A percentile compares a stretch with the other conserved stretches of the same genome.
phyloP scores from a whole-genome alignment of 2,113 vertebrate genomes.

The Struthio camelus region DNA sequence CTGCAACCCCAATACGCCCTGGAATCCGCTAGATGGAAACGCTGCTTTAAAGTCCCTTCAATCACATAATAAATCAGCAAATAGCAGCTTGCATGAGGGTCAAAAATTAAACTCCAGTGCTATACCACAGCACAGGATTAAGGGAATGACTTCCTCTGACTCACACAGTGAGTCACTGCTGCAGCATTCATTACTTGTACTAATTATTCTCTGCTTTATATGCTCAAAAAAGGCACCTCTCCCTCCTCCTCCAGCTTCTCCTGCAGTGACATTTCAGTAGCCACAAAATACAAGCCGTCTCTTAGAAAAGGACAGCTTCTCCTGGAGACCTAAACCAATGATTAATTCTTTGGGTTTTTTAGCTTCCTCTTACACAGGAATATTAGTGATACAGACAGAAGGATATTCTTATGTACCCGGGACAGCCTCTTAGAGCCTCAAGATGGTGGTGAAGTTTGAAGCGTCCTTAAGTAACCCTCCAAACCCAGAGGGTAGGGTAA shows the following conservation, averaged over 20 bases:
- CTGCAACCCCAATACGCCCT: not conserved
- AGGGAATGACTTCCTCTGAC: conserved; percentile 65
- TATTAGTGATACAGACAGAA: not conserved
- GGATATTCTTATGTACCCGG: not conserved
- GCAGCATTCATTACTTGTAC: conserved; percentile 71
- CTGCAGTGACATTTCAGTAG: conserved; percentile 50
- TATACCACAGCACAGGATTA: not conserved
- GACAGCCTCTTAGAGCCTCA: not conserved
- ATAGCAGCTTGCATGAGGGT: not conserved
- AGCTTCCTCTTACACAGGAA: conserved; percentile 4
- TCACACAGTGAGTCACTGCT: conserved; percentile 79
- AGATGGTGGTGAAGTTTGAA: not conserved
- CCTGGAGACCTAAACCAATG: conserved; percentile 8
- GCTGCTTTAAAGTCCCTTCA: not conserved
- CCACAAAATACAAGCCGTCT: not conserved
- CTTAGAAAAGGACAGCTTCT: conserved; percentile 8
- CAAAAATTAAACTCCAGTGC: not conserved
- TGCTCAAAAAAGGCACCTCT: conserved; percentile 51
- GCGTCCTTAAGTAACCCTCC: conserved; percentile 17
- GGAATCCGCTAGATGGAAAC: not conserved
- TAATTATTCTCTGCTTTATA: conserved; percentile 47
- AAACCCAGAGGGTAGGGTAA: no score
- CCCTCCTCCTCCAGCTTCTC: conserved; percentile 54
- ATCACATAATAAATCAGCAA: not conserved
- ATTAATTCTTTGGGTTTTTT: not conserved